Conservation (phyloP, 2,888 invertebrate genomes). For the Agelastica alni region DNA sequence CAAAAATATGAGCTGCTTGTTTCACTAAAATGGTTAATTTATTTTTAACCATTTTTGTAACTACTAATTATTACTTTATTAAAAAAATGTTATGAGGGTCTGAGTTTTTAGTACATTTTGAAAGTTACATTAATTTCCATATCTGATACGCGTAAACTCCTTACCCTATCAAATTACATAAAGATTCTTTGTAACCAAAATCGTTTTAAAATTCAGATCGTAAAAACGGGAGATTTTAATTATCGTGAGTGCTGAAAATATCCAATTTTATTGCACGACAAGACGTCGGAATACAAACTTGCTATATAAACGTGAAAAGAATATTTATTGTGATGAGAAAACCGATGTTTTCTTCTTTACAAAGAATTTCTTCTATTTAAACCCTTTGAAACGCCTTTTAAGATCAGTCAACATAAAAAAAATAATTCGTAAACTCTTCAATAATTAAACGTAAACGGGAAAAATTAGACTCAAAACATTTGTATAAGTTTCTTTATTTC, state of each 20-base stretch:
- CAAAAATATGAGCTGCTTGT: too few species aligned
- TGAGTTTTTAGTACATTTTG: too few species aligned
- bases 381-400: not conserved
- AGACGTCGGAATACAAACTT: slow-evolving; percentile 20
- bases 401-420: not conserved
- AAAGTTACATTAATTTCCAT: too few species aligned
- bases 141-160: slow-evolving; percentile 21
- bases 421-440: too few species aligned
- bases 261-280: slow-evolving; percentile 22
- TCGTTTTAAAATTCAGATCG: slow-evolving; percentile 24
- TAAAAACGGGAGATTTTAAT: slow-evolving; percentile 29
- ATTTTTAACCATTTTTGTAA: too few species aligned
- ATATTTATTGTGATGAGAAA: slow-evolving; percentile 15
- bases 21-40: too few species aligned
- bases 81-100: too few species aligned
- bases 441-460: not conserved
- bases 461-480: not conserved
- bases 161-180: slow-evolving; percentile 25
- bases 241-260: slow-evolving; percentile 24
- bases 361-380: not conserved
- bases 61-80: too few species aligned
- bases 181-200: slow-evolving; percentile 15
- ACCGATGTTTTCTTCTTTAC: not conserved
- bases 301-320: slow-evolving; percentile 12
- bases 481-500: not conserved